A percentile compares a stretch with the other conserved stretches of the same genome.
Conservation (phyloP, 2,113 vertebrate species). For the Epinephelus fuscoguttatus region DNA sequence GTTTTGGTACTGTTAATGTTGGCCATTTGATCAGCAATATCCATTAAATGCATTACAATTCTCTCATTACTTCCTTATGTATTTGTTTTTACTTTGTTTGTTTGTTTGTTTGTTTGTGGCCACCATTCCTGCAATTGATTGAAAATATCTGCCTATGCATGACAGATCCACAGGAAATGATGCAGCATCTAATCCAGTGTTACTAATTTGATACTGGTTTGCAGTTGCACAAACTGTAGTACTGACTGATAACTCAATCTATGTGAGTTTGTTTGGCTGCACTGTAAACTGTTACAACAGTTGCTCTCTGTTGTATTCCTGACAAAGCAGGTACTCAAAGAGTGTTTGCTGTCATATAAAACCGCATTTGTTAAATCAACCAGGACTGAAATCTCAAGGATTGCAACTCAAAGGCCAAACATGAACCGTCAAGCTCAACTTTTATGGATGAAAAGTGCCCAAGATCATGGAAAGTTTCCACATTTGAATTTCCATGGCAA, state of each 20-base stretch:
- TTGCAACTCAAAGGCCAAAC: neutral
- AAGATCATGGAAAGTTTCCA: neutral
- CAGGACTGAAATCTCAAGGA: neutral
- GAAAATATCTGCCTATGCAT: neutral
- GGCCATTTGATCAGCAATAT: neutral
- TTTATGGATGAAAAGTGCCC: neutral
- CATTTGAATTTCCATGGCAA: neutral
- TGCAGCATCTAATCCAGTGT: neutral
- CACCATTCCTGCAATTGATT: neutral
- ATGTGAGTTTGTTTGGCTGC: neutral
- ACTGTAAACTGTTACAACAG: neutral
- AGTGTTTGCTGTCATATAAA: neutral
- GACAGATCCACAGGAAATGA: neutral
- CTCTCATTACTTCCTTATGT: too few species aligned
- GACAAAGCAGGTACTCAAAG: neutral
- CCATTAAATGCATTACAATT: neutral
- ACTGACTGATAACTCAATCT: neutral
- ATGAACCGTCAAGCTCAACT: neutral
- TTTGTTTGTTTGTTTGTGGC: neutral
- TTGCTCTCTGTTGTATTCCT: too few species aligned
- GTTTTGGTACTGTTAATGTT: neutral
- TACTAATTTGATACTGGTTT: neutral
- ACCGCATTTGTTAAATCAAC: neutral
- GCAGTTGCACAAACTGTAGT: neutral
- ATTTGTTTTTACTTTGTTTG: too few species aligned